These are phyloP conservation scores for Agapostemon virescens DNA, from an alignment of 2,888 invertebrate species.

Conservation along the genomic window DNA sequence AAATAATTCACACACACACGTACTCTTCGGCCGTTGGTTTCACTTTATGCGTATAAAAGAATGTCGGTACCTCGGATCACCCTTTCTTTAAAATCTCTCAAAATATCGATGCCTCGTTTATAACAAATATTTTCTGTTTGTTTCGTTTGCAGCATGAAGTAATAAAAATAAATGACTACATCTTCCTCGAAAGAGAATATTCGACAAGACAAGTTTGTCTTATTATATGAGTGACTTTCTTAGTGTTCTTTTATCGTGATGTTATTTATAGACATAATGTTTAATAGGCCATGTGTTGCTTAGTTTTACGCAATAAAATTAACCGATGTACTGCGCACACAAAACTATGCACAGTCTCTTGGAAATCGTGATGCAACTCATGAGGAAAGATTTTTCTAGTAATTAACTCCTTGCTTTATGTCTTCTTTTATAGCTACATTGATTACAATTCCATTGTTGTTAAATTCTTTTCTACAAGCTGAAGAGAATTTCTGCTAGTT, in stretches of 20 bases:
- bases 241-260: not conserved
- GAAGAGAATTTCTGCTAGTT: not conserved
- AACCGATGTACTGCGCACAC: not conserved
- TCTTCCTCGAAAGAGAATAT: not conserved
- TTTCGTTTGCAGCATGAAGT: not conserved
- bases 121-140: not conserved
- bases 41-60: slow-evolving; percentile 19
- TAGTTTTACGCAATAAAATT: not conserved
- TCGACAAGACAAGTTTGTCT: not conserved
- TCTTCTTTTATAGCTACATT: not conserved
- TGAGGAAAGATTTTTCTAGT: not conserved
- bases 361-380: not conserved
- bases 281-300: slow-evolving; percentile 7
- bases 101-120: not conserved
- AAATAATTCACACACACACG: slow-evolving; percentile 27
- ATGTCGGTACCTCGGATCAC: slow-evolving; percentile 21
- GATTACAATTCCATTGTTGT: not conserved
- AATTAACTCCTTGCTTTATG: not conserved
- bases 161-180: not conserved
- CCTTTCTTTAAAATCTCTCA: not conserved
- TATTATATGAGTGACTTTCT: not conserved
- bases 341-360: not conserved
- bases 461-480: not conserved
- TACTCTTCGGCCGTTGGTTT: slow-evolving; percentile 7
- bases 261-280: not conserved